Evolutionary conservation across 2,797 vertebrate species (phyloP), one percentile per base, ranked within the genome.

Genomic region (Falco cherrug): DNA sequence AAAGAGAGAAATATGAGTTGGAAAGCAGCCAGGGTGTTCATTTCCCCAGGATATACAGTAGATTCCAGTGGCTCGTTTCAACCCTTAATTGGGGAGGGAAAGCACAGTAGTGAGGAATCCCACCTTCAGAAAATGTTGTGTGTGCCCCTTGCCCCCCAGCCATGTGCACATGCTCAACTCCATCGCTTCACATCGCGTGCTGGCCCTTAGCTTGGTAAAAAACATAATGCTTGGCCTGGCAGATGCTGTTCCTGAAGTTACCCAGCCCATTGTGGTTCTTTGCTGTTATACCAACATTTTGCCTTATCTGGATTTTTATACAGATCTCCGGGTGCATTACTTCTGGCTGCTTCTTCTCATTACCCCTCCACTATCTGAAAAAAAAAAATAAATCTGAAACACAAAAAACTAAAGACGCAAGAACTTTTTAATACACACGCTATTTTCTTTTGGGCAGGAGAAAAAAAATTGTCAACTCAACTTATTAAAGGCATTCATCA

Each of bases 1-100:
- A 97, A 96, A 87, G 68, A 88, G 71, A 97, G 71, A 97, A 96
- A 91, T 88, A 93, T 0, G 68, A 96, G 81, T 51, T 95, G 92
- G 92, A 94, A 92, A 95, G 91, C 81, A 93, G 95, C 95, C 95
- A 97, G 85, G 60, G 74, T 47, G 4, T 96, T 97, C 85, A 91
- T 97, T 97, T 96, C 96, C 95, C 83, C 91, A 63, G 96, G 97
- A 97, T 64, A 96, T 90, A 75, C 33, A 87, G 82, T 65, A 63
- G 94, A 97, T 97, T 96, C 89, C 93, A 97, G 90, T 81, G 88
- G 95, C 80, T 91, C 16, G 17, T 93, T 96, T 92, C 92, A 95
- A 83, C 85, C 61, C 91, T 84, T 94, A 94, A 89, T 50, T 95
- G 93, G 73, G 84, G 87, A 96, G 89, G 91, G 93, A 83, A 73